Evolutionary conservation across 2,888 invertebrate genomes (phyloP).

Genomic region (Trilocha varians): DNA sequence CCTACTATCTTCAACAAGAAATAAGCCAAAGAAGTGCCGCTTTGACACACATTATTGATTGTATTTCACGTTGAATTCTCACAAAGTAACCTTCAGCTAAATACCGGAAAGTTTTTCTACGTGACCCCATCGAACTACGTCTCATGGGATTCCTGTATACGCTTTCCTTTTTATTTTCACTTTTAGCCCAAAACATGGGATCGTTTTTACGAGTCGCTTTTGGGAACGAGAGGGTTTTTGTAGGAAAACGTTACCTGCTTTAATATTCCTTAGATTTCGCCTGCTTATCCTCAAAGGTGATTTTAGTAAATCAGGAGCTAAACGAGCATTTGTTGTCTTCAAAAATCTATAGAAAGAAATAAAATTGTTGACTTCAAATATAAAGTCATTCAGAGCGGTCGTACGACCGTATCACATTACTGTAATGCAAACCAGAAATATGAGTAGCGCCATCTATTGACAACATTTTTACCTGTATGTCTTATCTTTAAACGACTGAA

Average conservation of each 20-base stretch:
- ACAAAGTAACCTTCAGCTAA: conserved; percentile 44
- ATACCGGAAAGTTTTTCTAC: conserved; percentile 60
- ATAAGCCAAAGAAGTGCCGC: neutral
- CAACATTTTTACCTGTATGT: too few relatives aligned
- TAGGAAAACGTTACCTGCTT: neutral
- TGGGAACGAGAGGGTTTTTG: conserved; percentile 33
- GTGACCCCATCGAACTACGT: conserved; percentile 55
- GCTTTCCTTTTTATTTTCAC: conserved; percentile 34
- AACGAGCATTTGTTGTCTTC: neutral
- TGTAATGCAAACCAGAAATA: too few relatives aligned
- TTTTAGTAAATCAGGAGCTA: neutral
- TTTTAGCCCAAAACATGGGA: conserved; percentile 39
- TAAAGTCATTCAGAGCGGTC: too few relatives aligned
- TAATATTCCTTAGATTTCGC: neutral
- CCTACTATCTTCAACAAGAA: too few relatives aligned
- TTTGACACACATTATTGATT: conserved; percentile 16
- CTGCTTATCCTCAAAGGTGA: neutral
- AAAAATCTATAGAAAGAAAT: neutral
- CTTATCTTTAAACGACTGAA: too few relatives aligned
- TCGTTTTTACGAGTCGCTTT: conserved; percentile 48
- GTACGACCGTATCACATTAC: too few relatives aligned
- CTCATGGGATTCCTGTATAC: conserved; percentile 29
- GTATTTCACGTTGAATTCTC: conserved; percentile 40
- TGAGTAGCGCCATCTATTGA: too few relatives aligned
- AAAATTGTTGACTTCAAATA: neutral